Evolutionary conservation across 1,140 invertebrate species (phyloP), one percentile per base, ranked within the genome.

Genomic region (Harpegnathos saltator): DNA sequence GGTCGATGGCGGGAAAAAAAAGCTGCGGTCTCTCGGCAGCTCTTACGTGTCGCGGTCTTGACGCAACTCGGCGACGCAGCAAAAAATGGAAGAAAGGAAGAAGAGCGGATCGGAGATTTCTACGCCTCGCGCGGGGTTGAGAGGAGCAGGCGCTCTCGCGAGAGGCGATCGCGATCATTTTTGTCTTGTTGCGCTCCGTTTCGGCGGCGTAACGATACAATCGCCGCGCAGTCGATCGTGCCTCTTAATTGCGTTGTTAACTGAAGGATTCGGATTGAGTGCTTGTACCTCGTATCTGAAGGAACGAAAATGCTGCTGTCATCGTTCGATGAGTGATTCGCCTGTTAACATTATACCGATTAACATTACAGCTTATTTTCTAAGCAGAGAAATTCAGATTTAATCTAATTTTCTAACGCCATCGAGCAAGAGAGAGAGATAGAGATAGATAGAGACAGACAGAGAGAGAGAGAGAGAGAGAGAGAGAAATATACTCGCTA

Each of bases 11-110:
- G 56, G n/a, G 26, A 44, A 71, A 58, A 75, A 86, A 66, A 71
- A 33, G 48, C 29, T 87, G 85, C 71, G 86, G 86, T 87, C 86
- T 81, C 61, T 61, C 66, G 83, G 38, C 56, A 56, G 77, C 68
- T 87, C 77, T 88, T 82, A 74, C 26, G 77, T 54, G 11, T 15
- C 62, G 63, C 59, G 22, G 61, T 59, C 38, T 58, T 88, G 87
- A 87, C 77, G 87, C 86, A 87, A 88, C 72, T 56, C n/a, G 9
- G 14, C 52, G 24, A 75, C 48, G 22, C n/a, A n/a, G 44, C 48
- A 74, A 73, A 82, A 63, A 63, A 61, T 58, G 44, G 48, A 63
- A 52, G 48, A 63, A 29, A 73, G 48, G 19, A 77, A 26, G 58
- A 83, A 44, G 73, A 82, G 58, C 50, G 22, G 15, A 24, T 33